Percentiles rank a stretch among this genome's conserved stretches.
phyloP scores from a whole-genome alignment of 2,888 invertebrate genomes.

The Lithosia quadra region DNA sequence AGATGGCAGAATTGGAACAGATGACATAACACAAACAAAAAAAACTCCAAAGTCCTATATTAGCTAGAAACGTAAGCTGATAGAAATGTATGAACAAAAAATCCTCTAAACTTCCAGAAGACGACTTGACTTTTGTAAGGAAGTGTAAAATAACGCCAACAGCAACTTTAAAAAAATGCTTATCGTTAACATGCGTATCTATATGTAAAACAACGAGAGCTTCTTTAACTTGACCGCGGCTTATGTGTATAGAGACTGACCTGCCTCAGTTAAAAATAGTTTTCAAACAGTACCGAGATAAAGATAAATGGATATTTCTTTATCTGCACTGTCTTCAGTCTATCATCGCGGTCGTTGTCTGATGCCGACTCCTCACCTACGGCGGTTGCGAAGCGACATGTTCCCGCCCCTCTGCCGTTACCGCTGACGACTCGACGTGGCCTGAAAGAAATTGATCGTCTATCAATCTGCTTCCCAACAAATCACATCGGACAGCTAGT shows the following conservation, averaged over 20 bases:
- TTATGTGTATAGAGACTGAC: neutral
- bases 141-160: neutral
- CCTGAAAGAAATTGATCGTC: slow-evolving; percentile 1
- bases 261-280: slow-evolving; percentile 4
- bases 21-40: too few species aligned
- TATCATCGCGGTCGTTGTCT: slow-evolving; percentile 4
- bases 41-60: too few species aligned
- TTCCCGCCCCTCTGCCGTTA: neutral
- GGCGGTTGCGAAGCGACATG: slow-evolving; percentile 4
- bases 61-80: too few species aligned
- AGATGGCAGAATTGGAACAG: too few species aligned
- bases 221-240: slow-evolving; percentile 1
- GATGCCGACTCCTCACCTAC: neutral
- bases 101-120: too few species aligned
- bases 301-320: neutral
- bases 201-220: neutral
- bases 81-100: too few species aligned
- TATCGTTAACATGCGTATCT: neutral
- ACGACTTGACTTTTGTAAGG: neutral
- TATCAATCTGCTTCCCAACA: neutral
- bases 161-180: neutral
- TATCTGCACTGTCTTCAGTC: neutral
- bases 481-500: neutral
- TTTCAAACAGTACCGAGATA: slow-evolving; percentile 8
- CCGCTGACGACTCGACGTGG: neutral